These are phyloP conservation scores for Falco berigora DNA, from an alignment of 2,797 vertebrate genomes.

Conservation along the genomic window DNA sequence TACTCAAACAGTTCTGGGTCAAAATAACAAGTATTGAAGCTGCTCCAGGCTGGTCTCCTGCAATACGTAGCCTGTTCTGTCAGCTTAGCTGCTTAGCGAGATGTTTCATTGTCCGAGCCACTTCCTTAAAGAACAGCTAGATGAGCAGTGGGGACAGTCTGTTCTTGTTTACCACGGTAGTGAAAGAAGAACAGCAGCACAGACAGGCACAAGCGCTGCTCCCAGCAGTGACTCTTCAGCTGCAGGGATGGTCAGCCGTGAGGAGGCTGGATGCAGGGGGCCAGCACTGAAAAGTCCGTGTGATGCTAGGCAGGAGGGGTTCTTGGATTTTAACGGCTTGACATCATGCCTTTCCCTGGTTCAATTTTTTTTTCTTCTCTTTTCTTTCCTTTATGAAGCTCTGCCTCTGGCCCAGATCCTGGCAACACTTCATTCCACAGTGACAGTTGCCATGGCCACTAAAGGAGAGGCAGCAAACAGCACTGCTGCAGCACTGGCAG, in stretches of 20 bases:
- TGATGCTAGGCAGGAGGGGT: background rate
- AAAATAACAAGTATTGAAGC: background rate
- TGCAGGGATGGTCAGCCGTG: background rate
- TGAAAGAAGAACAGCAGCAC: background rate
- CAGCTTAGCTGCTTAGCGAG: background rate
- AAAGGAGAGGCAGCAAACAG: background rate
- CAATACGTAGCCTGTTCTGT: background rate
- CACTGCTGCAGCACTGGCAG: rapidly evolving
- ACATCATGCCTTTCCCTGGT: background rate
- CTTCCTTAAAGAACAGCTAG: background rate
- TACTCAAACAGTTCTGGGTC: background rate
- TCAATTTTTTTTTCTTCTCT: background rate
- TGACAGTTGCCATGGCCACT: conserved; percentile 38
- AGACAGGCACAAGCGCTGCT: rapidly evolving
- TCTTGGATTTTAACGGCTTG: background rate
- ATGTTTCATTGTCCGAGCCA: background rate
- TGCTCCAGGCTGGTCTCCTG: background rate
- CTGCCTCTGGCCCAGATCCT: background rate
- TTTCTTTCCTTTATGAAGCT: background rate
- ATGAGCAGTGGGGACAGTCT: background rate
- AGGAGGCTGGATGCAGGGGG: background rate
- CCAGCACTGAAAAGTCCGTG: rapidly evolving
- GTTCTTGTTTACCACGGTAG: background rate
- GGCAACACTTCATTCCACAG: background rate
- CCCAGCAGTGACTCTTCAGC: background rate